phyloP scores from a whole-genome alignment of 2,797 vertebrate genomes.

The Oophaga sylvatica region DNA sequence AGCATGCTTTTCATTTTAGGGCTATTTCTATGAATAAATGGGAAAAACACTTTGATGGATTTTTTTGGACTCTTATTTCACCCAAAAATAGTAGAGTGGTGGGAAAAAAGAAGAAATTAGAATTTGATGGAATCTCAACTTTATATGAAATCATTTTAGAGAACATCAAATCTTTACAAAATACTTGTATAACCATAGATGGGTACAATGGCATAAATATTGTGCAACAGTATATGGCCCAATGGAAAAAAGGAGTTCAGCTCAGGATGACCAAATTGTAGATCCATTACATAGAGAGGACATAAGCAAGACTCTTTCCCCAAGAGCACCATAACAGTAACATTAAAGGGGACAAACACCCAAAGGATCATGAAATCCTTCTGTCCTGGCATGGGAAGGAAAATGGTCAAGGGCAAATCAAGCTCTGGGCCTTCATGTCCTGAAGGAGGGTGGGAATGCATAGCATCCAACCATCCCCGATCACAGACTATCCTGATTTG shows the following conservation, averaged over 20 bases:
- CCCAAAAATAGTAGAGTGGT: not conserved
- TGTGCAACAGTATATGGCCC: not conserved
- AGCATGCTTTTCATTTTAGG: not conserved
- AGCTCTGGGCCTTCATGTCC: too few relatives aligned
- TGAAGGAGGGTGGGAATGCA: too few relatives aligned
- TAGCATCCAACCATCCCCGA: too few relatives aligned
- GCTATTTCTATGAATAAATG: not conserved
- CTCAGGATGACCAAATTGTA: not conserved
- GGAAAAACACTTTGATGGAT: not conserved
- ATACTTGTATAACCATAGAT: not conserved
- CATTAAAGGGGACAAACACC: too few relatives aligned
- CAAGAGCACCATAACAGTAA: too few relatives aligned
- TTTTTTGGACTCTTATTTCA: not conserved
- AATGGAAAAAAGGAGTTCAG: not conserved
- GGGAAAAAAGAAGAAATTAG: not conserved
- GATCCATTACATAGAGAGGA: not conserved
- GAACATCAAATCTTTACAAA: not conserved
- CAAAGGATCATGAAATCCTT: too few relatives aligned
- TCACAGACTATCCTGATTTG: too few relatives aligned
- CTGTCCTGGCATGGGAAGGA: too few relatives aligned
- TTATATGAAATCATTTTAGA: not conserved
- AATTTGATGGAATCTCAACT: too few relatives aligned
- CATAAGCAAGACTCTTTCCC: too few relatives aligned
- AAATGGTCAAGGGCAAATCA: too few relatives aligned
- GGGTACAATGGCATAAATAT: not conserved